Conservation (phyloP, 1,140 invertebrate species). For the Atopsyche davidsoni region DNA sequence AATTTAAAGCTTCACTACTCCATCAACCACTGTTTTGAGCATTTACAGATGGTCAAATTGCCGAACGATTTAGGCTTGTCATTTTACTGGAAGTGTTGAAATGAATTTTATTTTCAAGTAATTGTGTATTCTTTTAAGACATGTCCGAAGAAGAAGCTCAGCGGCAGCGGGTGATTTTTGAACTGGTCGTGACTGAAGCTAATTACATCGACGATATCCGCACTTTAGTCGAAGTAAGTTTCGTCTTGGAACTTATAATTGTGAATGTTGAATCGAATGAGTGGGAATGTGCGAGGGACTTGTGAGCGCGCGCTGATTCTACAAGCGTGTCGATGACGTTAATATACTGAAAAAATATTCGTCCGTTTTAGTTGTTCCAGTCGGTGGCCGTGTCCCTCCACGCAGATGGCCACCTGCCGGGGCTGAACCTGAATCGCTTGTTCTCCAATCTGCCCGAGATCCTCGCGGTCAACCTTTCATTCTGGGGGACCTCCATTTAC, state of each 20-base stretch:
- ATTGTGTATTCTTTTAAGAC: constrained; percentile 4
- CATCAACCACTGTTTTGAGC: too few relatives aligned
- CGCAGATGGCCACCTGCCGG: constrained; percentile 16
- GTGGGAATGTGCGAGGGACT: neutral
- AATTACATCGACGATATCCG: constrained; percentile 18
- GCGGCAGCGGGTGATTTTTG: constrained; percentile 19
- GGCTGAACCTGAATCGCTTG: constrained; percentile 14
- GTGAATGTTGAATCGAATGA: neutral
- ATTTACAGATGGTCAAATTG: too few relatives aligned
- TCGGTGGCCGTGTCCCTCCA: constrained; percentile 18
- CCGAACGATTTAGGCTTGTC: too few relatives aligned
- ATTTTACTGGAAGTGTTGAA: too few relatives aligned
- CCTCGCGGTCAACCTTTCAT: constrained; percentile 14
- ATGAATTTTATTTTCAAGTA: neutral
- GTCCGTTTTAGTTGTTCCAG: constrained; percentile 21
- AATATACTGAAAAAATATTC: neutral
- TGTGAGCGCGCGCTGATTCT: too few relatives aligned
- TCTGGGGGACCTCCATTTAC: constrained; percentile 19
- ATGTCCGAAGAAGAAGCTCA: constrained; percentile 8
- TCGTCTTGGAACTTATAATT: neutral
- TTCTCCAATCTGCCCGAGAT: constrained; percentile 20
- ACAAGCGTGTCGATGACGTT: too few relatives aligned
- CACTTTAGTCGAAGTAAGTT: constrained; percentile 17
- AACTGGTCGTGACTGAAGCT: constrained; percentile 23
- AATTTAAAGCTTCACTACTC: too few relatives aligned